Conservation (phyloP, 2,888 invertebrate genomes). For the Lycophotia porphyrea region DNA sequence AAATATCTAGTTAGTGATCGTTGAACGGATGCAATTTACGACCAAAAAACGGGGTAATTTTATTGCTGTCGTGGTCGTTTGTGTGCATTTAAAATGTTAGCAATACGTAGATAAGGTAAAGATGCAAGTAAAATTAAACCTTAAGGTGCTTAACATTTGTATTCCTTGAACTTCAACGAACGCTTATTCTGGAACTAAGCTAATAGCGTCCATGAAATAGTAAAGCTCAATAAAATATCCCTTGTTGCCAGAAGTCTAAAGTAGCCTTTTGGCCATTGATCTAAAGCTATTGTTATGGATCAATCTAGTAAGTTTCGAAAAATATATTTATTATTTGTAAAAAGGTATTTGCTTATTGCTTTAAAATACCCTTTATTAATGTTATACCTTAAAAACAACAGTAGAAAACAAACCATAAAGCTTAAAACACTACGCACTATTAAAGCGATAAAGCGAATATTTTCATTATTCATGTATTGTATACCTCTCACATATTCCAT, state of each 20-base stretch:
- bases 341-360: background rate
- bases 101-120: background rate
- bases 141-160: background rate
- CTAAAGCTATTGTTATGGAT: background rate
- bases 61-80: too few species aligned
- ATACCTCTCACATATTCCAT: slow-evolving; percentile 26
- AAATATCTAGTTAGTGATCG: slow-evolving; percentile 9
- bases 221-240: background rate
- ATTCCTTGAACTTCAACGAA: background rate
- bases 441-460: background rate
- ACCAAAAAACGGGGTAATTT: background rate
- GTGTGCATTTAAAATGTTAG: background rate
- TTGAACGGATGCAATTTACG: background rate
- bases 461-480: background rate
- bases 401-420: background rate
- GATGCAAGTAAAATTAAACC: background rate
- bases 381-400: background rate
- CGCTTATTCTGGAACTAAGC: slow-evolving; percentile 10
- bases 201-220: background rate
- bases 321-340: background rate
- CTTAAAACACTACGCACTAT: background rate
- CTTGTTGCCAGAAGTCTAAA: too few species aligned
- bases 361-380: background rate
- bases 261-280: too few species aligned
- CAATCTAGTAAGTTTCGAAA: background rate